Evolutionary conservation across 2,888 invertebrate genomes (phyloP), one percentile per base, ranked within the genome.

Genomic region (Tryphoninae sp.): DNA sequence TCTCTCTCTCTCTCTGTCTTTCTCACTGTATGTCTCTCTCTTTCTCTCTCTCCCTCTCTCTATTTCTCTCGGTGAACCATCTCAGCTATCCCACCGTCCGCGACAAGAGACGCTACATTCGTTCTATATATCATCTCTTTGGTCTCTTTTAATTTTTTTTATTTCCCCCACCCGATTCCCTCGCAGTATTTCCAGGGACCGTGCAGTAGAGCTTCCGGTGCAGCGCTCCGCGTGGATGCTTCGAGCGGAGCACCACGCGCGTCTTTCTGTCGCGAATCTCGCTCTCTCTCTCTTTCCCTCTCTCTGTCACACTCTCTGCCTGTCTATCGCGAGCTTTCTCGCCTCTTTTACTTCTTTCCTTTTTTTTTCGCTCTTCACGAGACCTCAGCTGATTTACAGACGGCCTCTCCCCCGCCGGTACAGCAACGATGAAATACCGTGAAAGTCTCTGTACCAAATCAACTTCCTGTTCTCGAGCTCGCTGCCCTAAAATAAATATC

Each of bases 191-290:
- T 67, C 49, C 51, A 68, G 64, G 23, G 51, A 76, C 67, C 76
- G 74, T 55, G 62, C 73, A 61, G 82, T 55, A 67, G 69, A 80
- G 78, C 78, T 84, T 84, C 84, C 83, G 84, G 80, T 76, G 49
- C 73, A 72, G 22, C 49, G 72, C 58, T 71, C 61, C 59, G 40
- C 40, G 58, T 26, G 9, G 13, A 71, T 72, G 45, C 40, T 65
- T 23, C 51, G 58, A 8, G 58, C 64, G 23, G 22, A 16, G 74
- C 22, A 65, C 22, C 19, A 58, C 33, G 49, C 78, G 22, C 13
- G 16, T 13, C 42, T 16, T 45, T 45, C 73, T 61, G 26, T 62
- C 59, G 49, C 67, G 16, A 13, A 45, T 49, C 45, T 67, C 2
- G 26, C 51, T 6, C n/a, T n/a, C 61, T 33, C n/a, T 13, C 40